phyloP scores from a whole-genome alignment of 1,140 invertebrate genomes.

The Neodiprion virginianus region DNA sequence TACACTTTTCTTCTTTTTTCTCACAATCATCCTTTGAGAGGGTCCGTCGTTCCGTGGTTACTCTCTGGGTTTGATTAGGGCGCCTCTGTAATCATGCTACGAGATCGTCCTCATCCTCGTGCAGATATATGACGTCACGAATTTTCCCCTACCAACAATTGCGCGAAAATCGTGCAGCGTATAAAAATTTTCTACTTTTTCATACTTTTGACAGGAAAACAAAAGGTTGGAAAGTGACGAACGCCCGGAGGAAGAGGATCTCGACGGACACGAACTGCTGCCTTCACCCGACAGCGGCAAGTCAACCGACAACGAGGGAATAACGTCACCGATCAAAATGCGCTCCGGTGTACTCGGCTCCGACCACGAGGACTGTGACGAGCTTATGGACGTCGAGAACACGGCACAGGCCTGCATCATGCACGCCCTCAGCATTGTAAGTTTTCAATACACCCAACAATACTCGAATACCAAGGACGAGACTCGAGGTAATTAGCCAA shows the following conservation, averaged over 20 bases:
- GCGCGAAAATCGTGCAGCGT: too few relatives aligned
- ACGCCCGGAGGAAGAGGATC: constrained; percentile 47
- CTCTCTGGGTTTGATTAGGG: too few relatives aligned
- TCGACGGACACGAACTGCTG: constrained; percentile 49
- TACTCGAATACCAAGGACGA: too few relatives aligned
- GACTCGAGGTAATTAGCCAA: too few relatives aligned
- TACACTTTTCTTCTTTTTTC: neutral
- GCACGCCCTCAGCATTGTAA: constrained; percentile 65
- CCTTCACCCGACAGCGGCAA: constrained; percentile 56
- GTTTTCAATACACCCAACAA: constrained; percentile 33
- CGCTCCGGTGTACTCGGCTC: constrained; percentile 49
- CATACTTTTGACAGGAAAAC: constrained; percentile 35
- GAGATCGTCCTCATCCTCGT: neutral
- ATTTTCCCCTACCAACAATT: too few relatives aligned
- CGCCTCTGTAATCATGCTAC: neutral
- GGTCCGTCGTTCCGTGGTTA: too few relatives aligned
- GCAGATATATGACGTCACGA: too few relatives aligned
- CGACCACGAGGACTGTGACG: constrained; percentile 54
- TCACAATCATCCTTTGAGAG: neutral
- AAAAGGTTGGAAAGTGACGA: constrained; percentile 51
- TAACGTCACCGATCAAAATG: constrained; percentile 54
- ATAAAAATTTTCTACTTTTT: constrained; percentile 12
- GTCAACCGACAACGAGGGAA: constrained; percentile 57
- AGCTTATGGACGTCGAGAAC: constrained; percentile 53
- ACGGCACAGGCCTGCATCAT: constrained; percentile 62